Conservation (phyloP, 2,888 invertebrate species). For the Stenoptilia bipunctidactyla region DNA sequence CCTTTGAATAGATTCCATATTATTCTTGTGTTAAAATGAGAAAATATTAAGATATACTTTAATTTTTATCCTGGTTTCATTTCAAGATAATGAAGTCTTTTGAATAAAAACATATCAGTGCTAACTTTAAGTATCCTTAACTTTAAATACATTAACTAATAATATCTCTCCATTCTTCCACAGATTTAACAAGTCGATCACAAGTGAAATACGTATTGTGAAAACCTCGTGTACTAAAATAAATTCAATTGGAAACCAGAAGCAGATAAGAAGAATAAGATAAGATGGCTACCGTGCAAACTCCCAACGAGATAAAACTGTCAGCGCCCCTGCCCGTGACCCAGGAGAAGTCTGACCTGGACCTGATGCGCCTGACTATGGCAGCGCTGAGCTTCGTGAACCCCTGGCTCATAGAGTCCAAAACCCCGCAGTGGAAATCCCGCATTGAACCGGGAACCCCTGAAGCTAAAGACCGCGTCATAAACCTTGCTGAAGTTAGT, state of each 20-base stretch:
- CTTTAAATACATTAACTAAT: constrained; percentile 29
- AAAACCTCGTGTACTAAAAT: constrained; percentile 21
- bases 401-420: constrained; percentile 45
- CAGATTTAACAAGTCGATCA: constrained; percentile 31
- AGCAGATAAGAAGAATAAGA: constrained; percentile 10
- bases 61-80: too few species aligned
- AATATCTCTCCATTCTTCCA: constrained; percentile 45
- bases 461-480: constrained; percentile 54
- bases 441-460: constrained; percentile 35
- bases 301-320: constrained; percentile 40
- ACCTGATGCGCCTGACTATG: constrained; percentile 56
- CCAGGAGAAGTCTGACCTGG: constrained; percentile 43
- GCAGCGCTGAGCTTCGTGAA: constrained; percentile 57
- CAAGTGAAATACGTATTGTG: constrained; percentile 27
- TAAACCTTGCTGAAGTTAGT: constrained; percentile 81
- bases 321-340: constrained; percentile 34
- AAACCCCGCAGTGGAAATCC: constrained; percentile 29
- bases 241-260: constrained; percentile 11
- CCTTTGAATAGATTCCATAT: constrained; percentile 8
- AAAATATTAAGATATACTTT: too few species aligned
- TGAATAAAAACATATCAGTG: too few species aligned
- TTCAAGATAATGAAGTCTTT: too few species aligned
- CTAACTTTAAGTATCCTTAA: constrained; percentile 19
- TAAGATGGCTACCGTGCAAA: constrained; percentile 53
- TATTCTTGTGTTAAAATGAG: too few species aligned